Percentiles rank a stretch among this genome's conserved stretches.
Evolutionary conservation across 1,140 invertebrate genomes (phyloP).

Genomic region (Heliconius congener): DNA sequence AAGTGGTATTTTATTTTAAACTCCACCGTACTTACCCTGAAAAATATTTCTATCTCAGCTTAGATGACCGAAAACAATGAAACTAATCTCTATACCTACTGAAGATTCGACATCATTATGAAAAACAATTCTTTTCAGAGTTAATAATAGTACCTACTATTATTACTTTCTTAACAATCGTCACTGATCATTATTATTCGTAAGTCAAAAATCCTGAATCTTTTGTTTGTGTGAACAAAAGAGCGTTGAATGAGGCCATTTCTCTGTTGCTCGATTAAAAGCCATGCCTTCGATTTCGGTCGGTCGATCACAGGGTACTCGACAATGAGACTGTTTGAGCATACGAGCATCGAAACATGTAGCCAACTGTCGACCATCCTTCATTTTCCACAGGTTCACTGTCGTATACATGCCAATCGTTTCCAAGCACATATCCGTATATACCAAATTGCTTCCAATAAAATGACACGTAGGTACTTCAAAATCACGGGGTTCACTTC

Average conservation of each 20-base stretch:
- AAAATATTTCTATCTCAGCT: slow-evolving; percentile 6
- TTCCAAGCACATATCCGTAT: neutral
- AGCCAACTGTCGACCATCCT: slow-evolving; percentile 30
- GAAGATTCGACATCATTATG: neutral
- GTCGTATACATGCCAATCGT: slow-evolving; percentile 14
- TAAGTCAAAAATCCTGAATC: slow-evolving; percentile 36
- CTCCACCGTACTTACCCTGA: slow-evolving; percentile 7
- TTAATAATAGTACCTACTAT: slow-evolving; percentile 16
- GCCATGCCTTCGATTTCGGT: slow-evolving; percentile 39
- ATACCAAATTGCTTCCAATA: neutral
- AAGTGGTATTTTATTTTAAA: neutral
- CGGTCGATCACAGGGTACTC: slow-evolving; percentile 36
- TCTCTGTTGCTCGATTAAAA: slow-evolving; percentile 40
- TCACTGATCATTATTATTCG: slow-evolving; percentile 31
- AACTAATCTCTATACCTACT: slow-evolving; percentile 11
- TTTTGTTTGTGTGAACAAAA: slow-evolving; percentile 40
- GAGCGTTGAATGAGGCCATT: slow-evolving; percentile 33
- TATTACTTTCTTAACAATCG: slow-evolving; percentile 33
- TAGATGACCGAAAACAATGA: slow-evolving; percentile 1
- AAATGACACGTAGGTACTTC: neutral
- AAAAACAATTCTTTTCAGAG: slow-evolving; percentile 2
- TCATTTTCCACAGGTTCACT: slow-evolving; percentile 32
- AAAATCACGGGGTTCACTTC: neutral
- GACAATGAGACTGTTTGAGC: slow-evolving; percentile 36
- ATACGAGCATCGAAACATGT: slow-evolving; percentile 28